Conservation (phyloP, 2,113 vertebrate genomes). For the Anhinga rufa region DNA sequence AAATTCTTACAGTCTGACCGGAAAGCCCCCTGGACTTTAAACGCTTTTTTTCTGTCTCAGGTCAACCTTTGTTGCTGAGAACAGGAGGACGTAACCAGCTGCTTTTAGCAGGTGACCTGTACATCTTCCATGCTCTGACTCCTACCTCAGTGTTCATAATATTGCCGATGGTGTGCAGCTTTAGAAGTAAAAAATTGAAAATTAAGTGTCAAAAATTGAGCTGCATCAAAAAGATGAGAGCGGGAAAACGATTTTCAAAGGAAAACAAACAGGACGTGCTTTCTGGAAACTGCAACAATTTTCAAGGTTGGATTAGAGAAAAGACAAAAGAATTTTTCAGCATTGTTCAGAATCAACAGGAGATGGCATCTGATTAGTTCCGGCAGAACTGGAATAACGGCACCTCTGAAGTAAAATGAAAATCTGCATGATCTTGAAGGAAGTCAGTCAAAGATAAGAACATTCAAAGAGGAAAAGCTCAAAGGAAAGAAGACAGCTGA, state of each 20-base stretch:
- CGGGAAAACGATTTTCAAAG: neutral
- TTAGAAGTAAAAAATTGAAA: neutral
- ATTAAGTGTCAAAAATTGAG: neutral
- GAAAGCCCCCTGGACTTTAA: neutral
- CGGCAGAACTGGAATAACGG: neutral
- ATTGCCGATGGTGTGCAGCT: neutral
- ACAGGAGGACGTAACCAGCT: neutral
- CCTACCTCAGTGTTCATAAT: neutral
- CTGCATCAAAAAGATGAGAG: neutral
- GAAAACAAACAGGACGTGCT: neutral
- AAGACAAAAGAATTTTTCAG: neutral
- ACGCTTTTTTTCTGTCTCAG: neutral
- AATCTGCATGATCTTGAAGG: neutral
- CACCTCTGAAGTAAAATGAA: neutral
- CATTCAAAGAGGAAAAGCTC: neutral
- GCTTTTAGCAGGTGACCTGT: neutral
- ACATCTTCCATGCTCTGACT: neutral
- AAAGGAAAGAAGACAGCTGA: neutral
- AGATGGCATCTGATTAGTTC: neutral
- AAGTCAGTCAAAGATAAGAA: neutral
- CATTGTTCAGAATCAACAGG: conserved; percentile 12
- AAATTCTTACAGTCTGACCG: neutral
- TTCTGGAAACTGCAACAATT: neutral
- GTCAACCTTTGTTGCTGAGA: neutral
- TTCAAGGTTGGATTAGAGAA: neutral